Evolutionary conservation across 2,888 invertebrate genomes (phyloP).

Genomic region (Drosophila tripunctata): DNA sequence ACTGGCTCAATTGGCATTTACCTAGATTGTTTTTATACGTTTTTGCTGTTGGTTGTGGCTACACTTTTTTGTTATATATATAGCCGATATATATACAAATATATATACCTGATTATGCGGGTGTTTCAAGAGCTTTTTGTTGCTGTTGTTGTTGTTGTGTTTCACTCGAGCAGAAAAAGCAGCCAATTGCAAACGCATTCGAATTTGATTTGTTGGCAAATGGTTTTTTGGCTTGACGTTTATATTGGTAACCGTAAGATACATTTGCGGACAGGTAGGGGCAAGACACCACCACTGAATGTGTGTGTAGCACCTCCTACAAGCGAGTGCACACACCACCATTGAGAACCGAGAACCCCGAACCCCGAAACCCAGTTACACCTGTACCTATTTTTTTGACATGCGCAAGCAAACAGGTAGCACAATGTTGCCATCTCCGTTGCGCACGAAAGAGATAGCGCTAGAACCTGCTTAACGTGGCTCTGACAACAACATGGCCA

Average conservation of each 20-base stretch:
- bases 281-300: slow-evolving; percentile 49
- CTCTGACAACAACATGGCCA: background rate
- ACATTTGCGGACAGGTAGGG: slow-evolving; percentile 13
- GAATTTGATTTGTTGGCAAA: slow-evolving; percentile 73
- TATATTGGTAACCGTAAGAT: slow-evolving; percentile 19
- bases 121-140: slow-evolving; percentile 16
- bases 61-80: background rate
- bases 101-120: slow-evolving; percentile 17
- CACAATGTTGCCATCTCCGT: slow-evolving; percentile 40
- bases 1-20: background rate
- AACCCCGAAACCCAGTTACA: background rate
- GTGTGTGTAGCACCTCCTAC: slow-evolving; percentile 59
- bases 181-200: slow-evolving; percentile 70
- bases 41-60: too few species aligned
- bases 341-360: slow-evolving; percentile 29
- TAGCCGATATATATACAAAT: slow-evolving; percentile 1
- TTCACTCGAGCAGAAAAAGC: slow-evolving; percentile 16
- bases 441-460: slow-evolving; percentile 19
- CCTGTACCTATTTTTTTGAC: slow-evolving; percentile 26
- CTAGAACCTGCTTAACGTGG: slow-evolving; percentile 4
- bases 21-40: background rate
- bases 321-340: slow-evolving; percentile 30
- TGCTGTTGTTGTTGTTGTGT: too few species aligned
- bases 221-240: slow-evolving; percentile 24
- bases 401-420: slow-evolving; percentile 49